These are phyloP conservation scores for Sisyra terminalis DNA, from an alignment of 2,888 invertebrate genomes.

Conservation along the genomic window DNA sequence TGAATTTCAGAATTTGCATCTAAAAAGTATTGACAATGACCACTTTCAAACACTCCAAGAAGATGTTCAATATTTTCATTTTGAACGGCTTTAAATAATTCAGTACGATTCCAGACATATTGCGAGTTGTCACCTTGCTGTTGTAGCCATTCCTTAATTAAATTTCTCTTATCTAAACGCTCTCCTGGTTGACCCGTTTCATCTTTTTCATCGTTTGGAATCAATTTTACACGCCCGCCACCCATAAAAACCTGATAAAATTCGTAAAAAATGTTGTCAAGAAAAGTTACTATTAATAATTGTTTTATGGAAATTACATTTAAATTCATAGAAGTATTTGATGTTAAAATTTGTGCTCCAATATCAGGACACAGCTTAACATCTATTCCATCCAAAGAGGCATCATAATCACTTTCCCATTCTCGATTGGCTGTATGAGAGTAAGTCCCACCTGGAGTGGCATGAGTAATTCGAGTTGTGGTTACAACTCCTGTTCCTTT, in stretches of 20 bases:
- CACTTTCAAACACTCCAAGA: conserved; percentile 48
- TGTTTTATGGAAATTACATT: too few relatives aligned
- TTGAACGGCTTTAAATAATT: conserved; percentile 33
- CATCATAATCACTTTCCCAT: conserved; percentile 53
- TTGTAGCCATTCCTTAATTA: conserved; percentile 48
- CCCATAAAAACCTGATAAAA: conserved; percentile 48
- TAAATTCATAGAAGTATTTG: conserved; percentile 45
- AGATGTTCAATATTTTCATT: conserved; percentile 41
- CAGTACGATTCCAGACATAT: conserved; percentile 38
- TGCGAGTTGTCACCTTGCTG: conserved; percentile 23
- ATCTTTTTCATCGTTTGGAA: conserved; percentile 33
- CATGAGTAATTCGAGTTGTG: conserved; percentile 64
- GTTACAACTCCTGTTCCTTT: conserved; percentile 56
- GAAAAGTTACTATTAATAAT: not conserved
- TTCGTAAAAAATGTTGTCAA: too few relatives aligned
- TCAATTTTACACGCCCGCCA: conserved; percentile 51
- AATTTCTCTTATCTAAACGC: conserved; percentile 44
- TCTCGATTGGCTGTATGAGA: conserved; percentile 53
- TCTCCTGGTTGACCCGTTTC: conserved; percentile 33
- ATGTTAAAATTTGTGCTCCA: conserved; percentile 50
- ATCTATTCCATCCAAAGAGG: conserved; percentile 31
- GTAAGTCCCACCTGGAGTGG: conserved; percentile 57
- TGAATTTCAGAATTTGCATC: conserved; percentile 35
- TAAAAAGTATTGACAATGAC: conserved; percentile 56
- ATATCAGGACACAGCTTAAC: conserved; percentile 47